Conservation (phyloP, 2,888 invertebrate species). For the Nemoura dubitans region DNA sequence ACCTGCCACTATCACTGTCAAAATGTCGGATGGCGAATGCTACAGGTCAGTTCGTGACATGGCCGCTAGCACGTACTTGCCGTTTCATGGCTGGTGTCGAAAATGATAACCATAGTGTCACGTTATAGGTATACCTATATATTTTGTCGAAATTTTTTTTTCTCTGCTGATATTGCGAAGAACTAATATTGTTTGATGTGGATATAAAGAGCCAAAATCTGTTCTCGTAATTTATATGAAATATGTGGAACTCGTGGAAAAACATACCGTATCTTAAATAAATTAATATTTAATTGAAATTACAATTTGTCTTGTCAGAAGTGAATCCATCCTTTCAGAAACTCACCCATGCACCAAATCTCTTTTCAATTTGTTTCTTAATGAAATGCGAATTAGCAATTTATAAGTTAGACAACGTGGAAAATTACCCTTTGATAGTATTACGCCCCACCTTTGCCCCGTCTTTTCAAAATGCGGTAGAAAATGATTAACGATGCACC, state of each 20-base stretch:
- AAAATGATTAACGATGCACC: neutral
- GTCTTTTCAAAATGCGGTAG: neutral
- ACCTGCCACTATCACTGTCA: neutral
- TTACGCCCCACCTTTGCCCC: neutral
- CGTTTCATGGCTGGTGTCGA: neutral
- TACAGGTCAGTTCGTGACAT: neutral
- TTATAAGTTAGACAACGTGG: neutral
- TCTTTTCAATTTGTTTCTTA: neutral
- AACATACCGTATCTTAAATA: too few species aligned
- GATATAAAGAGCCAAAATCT: too few species aligned
- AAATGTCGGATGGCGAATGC: neutral
- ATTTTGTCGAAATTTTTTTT: too few species aligned
- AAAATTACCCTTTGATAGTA: neutral
- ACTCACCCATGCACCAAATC: neutral
- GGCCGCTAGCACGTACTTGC: neutral
- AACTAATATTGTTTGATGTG: too few species aligned
- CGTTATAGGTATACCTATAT: neutral
- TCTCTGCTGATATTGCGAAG: too few species aligned
- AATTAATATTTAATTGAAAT: too few species aligned
- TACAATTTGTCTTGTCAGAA: too few species aligned
- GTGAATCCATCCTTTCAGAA: neutral
- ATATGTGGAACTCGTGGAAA: too few species aligned
- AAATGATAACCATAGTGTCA: neutral
- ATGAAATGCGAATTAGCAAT: neutral
- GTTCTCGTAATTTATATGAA: too few species aligned